Conservation (phyloP, 2,113 vertebrate genomes). For the Burhinus oedicnemus region DNA sequence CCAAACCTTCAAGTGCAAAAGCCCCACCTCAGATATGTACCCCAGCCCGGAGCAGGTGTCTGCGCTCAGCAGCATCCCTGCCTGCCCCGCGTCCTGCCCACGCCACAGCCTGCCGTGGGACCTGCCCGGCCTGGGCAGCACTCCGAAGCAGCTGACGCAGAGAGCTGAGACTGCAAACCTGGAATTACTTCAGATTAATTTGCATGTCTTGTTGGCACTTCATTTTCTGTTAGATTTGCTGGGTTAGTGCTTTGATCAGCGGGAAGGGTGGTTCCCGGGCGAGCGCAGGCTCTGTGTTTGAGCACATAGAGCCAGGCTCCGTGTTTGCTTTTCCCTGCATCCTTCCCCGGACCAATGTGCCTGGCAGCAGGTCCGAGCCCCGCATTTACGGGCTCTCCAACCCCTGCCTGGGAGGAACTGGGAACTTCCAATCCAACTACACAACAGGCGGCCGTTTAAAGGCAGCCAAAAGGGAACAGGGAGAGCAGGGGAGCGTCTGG, state of each 20-base stretch:
- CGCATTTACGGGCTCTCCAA: accelerated
- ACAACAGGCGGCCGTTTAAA: not conserved
- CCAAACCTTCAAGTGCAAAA: not conserved
- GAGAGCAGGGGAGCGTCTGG: not conserved
- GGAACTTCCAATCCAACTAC: not conserved
- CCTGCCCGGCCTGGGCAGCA: accelerated
- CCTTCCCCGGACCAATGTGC: not conserved
- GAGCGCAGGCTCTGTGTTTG: not conserved
- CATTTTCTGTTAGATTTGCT: not conserved
- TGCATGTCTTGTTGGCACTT: not conserved
- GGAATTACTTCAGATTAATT: not conserved
- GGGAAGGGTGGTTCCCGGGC: not conserved
- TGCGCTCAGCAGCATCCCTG: not conserved
- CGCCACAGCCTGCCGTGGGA: not conserved
- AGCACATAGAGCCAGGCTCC: not conserved
- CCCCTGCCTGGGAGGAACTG: not conserved
- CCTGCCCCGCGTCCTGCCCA: not conserved
- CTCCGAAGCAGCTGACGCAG: not conserved
- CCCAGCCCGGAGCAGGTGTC: not conserved
- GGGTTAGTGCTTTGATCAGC: not conserved
- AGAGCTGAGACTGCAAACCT: not conserved
- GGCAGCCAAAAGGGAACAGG: not conserved
- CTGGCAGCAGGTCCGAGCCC: not conserved
- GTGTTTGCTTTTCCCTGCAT: not conserved
- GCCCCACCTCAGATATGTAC: too few relatives aligned